Evolutionary conservation across 2,113 vertebrate species (phyloP).

Genomic region (Poecile atricapillus): DNA sequence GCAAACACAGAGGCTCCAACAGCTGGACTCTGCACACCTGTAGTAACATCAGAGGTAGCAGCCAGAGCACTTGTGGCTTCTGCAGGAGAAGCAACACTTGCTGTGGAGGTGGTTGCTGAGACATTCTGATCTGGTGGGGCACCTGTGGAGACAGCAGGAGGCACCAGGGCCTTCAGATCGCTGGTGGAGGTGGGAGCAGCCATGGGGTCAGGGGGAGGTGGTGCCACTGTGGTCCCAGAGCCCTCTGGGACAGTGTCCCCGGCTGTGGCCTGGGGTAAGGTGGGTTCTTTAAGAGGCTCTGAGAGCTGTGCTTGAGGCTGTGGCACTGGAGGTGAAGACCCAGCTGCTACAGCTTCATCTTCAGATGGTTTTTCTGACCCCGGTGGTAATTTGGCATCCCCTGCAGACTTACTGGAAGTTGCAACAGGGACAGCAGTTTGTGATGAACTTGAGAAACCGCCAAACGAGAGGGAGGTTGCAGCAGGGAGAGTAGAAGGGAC

Average conservation of each 20-base stretch:
- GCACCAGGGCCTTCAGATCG: neutral
- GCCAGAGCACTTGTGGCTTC: neutral
- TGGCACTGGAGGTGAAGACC: neutral
- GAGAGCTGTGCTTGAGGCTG: conserved; percentile 8
- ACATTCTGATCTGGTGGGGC: neutral
- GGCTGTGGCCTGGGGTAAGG: neutral
- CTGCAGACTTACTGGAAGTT: neutral
- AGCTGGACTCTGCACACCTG: neutral
- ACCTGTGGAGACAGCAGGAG: neutral
- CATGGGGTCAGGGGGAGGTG: neutral
- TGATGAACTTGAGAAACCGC: conserved; percentile 54
- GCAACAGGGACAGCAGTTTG: conserved; percentile 5
- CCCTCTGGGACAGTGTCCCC: neutral
- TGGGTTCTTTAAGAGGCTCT: neutral
- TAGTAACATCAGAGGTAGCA: neutral
- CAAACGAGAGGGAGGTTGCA: conserved; percentile 52
- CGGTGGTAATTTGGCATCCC: conserved; percentile 28
- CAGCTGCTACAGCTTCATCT: neutral
- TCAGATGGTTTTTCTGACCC: conserved; percentile 48
- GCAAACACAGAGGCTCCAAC: conserved; percentile 34
- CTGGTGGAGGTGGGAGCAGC: neutral
- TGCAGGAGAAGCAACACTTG: neutral
- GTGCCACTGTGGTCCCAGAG: neutral
- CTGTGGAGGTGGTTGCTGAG: neutral
- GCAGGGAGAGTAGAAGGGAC: conserved; percentile 34